These are phyloP conservation scores for Apeira syringaria DNA, from an alignment of 2,888 invertebrate species.

Conservation along the genomic window DNA sequence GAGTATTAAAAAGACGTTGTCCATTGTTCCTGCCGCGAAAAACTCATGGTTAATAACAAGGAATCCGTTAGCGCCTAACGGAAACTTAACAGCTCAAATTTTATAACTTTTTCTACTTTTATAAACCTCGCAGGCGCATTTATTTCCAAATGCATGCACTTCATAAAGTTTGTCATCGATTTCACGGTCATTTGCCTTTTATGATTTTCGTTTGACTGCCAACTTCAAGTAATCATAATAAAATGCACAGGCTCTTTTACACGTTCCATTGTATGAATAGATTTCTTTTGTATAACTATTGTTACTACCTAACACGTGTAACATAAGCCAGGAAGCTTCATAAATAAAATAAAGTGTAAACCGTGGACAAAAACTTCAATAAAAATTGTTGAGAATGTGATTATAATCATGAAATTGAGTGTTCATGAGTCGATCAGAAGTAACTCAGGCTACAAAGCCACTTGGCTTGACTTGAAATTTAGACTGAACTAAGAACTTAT, in stretches of 20 bases:
- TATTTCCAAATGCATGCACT: constrained; percentile 37
- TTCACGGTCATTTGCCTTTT: constrained; percentile 56
- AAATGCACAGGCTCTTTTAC: constrained; percentile 11
- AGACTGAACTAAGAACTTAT: background rate
- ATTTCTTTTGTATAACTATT: background rate
- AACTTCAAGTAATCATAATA: constrained; percentile 25
- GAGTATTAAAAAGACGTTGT: constrained; percentile 29
- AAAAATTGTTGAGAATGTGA: too few species aligned
- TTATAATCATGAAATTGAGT: background rate
- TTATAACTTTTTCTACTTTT: constrained; percentile 30
- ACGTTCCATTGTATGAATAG: background rate
- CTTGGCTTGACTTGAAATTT: constrained; percentile 3
- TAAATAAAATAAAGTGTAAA: too few species aligned
- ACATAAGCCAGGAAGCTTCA: too few species aligned
- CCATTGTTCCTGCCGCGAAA: constrained; percentile 31
- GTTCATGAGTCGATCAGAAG: background rate
- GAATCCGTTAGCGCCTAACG: constrained; percentile 51
- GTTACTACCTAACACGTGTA: too few species aligned
- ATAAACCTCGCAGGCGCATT: constrained; percentile 41
- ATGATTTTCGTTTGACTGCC: constrained; percentile 28
- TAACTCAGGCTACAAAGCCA: background rate
- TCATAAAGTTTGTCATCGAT: constrained; percentile 45
- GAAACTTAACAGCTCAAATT: constrained; percentile 51
- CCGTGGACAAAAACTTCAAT: too few species aligned
- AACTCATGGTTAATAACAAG: constrained; percentile 33